phyloP scores from a whole-genome alignment of 2,113 vertebrate species.

The Pteropus alecto region DNA sequence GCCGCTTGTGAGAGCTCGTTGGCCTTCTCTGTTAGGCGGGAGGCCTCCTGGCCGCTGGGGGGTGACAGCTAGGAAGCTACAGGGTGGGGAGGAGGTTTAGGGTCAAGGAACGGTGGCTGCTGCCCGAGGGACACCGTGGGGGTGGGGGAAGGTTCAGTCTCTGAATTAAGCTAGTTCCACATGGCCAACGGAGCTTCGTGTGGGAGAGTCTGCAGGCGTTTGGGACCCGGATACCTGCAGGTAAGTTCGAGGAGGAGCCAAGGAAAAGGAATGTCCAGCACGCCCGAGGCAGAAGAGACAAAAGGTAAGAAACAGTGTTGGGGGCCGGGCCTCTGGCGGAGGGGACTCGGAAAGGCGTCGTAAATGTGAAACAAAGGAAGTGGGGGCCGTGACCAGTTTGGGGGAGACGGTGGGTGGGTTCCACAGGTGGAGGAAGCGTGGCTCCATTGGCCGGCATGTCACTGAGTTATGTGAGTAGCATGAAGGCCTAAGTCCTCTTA shows the following conservation, averaged over 20 bases:
- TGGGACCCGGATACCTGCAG: background rate
- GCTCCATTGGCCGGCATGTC: background rate
- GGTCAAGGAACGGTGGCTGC: background rate
- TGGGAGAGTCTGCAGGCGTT: background rate
- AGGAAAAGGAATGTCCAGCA: background rate
- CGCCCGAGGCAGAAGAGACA: constrained; percentile 14
- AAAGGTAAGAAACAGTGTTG: constrained; percentile 10
- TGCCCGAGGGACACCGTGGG: background rate
- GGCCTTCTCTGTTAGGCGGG: background rate
- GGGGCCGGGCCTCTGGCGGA: background rate
- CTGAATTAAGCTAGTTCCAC: background rate
- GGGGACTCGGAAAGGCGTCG: background rate
- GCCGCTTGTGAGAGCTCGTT: background rate
- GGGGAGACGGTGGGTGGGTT: background rate
- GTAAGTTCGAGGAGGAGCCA: background rate
- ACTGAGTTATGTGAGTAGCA: background rate
- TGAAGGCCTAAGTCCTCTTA: background rate
- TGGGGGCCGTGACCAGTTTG: no score
- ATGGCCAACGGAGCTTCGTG: background rate
- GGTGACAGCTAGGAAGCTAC: background rate
- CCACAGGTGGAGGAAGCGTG: background rate
- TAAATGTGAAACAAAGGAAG: background rate
- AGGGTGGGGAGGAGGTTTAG: background rate
- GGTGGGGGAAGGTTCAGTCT: background rate
- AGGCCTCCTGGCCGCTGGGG: background rate